phyloP scores from a whole-genome alignment of 1,140 invertebrate genomes.

The Papilio polyxenes region DNA sequence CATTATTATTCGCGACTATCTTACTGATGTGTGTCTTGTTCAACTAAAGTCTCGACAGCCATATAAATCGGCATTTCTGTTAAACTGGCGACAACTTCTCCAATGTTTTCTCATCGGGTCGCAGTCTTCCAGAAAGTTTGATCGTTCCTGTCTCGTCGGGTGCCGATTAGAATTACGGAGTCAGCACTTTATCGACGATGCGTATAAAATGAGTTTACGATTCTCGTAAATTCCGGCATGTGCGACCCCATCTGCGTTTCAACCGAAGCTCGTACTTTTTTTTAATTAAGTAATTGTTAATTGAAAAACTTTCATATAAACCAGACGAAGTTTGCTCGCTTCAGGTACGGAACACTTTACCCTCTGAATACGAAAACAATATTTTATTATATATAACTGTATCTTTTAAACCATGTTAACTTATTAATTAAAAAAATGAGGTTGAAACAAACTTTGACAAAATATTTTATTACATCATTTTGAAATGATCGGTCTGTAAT shows the following conservation, averaged over 20 bases:
- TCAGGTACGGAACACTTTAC: slow-evolving; percentile 53
- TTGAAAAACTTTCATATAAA: slow-evolving; percentile 63
- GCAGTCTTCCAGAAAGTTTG: slow-evolving; percentile 69
- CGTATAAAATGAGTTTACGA: slow-evolving; percentile 73
- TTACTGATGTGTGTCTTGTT: slow-evolving; percentile 60
- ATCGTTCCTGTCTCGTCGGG: slow-evolving; percentile 66
- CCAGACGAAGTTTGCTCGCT: slow-evolving; percentile 47
- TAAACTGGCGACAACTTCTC: slow-evolving; percentile 63
- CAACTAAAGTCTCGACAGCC: slow-evolving; percentile 55
- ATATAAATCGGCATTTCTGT: slow-evolving; percentile 69
- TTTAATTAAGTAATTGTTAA: slow-evolving; percentile 75
- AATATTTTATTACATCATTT: too few species aligned
- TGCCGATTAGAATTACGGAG: slow-evolving; percentile 64
- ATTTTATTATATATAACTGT: slow-evolving; percentile 37
- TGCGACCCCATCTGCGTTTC: slow-evolving; percentile 44
- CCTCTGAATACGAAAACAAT: slow-evolving; percentile 54
- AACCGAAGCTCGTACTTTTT: slow-evolving; percentile 47
- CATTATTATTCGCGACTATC: slow-evolving; percentile 65
- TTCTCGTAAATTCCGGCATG: slow-evolving; percentile 60
- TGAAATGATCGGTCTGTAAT: too few species aligned
- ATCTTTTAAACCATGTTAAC: background rate
- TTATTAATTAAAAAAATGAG: background rate
- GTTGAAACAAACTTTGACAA: background rate
- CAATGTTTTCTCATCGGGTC: slow-evolving; percentile 73
- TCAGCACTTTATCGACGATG: slow-evolving; percentile 64